These are phyloP conservation scores for Cephus cinctus DNA, from an alignment of 1,140 invertebrate genomes.

Conservation along the genomic window DNA sequence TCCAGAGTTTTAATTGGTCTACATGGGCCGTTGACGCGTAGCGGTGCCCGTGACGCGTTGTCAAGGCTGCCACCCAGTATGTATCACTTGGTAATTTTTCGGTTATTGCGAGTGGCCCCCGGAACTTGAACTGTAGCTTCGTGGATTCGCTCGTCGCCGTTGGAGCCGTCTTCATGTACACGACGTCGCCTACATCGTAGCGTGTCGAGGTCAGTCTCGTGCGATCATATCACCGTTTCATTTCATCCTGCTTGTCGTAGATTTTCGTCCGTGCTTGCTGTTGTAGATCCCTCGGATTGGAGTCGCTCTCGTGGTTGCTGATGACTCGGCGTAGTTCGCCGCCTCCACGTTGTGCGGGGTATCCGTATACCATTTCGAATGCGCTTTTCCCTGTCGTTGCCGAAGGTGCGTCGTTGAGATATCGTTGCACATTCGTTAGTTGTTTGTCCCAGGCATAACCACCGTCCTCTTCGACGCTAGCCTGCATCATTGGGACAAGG, in stretches of 20 bases:
- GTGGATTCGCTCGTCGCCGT: slow-evolving; percentile 21
- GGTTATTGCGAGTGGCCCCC: slow-evolving; percentile 28
- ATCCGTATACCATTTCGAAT: slow-evolving; percentile 13
- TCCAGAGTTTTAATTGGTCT: not conserved
- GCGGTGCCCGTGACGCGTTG: not conserved
- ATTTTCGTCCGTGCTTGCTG: slow-evolving; percentile 13
- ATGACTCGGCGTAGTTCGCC: not conserved
- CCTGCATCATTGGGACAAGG: slow-evolving; percentile 7
- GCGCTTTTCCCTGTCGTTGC: slow-evolving; percentile 6
- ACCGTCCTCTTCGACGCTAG: not conserved
- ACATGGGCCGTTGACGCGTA: not conserved
- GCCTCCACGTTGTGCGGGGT: slow-evolving; percentile 2
- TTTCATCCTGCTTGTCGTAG: slow-evolving; percentile 2
- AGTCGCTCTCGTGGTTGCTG: not conserved
- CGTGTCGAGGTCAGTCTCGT: slow-evolving; percentile 11
- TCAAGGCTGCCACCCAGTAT: slow-evolving; percentile 18
- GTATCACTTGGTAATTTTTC: slow-evolving; percentile 29
- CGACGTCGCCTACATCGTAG: slow-evolving; percentile 23
- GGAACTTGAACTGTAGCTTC: slow-evolving; percentile 21
- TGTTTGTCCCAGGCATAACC: slow-evolving; percentile 7
- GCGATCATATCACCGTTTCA: slow-evolving; percentile 14
- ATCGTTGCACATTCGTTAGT: slow-evolving; percentile 4
- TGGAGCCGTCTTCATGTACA: slow-evolving; percentile 18
- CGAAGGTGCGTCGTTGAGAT: slow-evolving; percentile 11
- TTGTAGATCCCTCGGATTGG: not conserved